These are phyloP conservation scores for Mesodorylaimus sp. DNA, from an alignment of 2,888 invertebrate genomes.

Conservation along the genomic window DNA sequence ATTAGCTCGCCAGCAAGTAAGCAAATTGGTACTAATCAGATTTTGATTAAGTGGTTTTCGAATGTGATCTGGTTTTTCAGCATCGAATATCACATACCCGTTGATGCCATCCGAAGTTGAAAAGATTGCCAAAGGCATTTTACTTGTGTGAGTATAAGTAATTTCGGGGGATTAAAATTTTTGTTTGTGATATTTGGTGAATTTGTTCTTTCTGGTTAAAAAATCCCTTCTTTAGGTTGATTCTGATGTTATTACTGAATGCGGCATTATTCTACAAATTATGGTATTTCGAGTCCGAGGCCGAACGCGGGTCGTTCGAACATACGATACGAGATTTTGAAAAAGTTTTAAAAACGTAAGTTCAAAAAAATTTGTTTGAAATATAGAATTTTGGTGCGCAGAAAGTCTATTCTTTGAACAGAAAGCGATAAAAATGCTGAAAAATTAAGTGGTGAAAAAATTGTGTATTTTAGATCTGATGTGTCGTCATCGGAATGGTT, in stretches of 20 bases:
- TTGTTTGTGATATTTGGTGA: background rate
- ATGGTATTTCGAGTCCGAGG: slow-evolving; percentile 7
- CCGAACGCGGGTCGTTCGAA: background rate
- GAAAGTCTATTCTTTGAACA: too few species aligned
- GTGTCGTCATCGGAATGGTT: background rate
- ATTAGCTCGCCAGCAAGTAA: too few species aligned
- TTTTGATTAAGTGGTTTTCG: too few species aligned
- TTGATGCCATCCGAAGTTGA: slow-evolving; percentile 2
- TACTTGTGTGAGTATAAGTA: background rate
- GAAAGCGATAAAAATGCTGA: too few species aligned
- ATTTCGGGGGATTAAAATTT: too few species aligned
- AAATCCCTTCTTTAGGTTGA: slow-evolving; percentile 6
- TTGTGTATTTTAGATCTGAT: background rate
- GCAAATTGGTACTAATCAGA: too few species aligned
- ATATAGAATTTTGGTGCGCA: too few species aligned
- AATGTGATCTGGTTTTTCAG: background rate
- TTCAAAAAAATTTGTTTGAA: too few species aligned
- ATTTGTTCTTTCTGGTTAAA: too few species aligned
- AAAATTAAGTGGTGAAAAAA: too few species aligned
- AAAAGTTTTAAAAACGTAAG: background rate
- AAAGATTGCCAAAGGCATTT: background rate
- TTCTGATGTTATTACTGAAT: slow-evolving; percentile 8
- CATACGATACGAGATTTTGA: background rate
- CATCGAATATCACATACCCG: background rate
- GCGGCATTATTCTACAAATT: slow-evolving; percentile 8